Evolutionary conservation across 37 sponge, comb jelly and placozoan species (phyloP).

Genomic region (Amphimedon queenslandica): DNA sequence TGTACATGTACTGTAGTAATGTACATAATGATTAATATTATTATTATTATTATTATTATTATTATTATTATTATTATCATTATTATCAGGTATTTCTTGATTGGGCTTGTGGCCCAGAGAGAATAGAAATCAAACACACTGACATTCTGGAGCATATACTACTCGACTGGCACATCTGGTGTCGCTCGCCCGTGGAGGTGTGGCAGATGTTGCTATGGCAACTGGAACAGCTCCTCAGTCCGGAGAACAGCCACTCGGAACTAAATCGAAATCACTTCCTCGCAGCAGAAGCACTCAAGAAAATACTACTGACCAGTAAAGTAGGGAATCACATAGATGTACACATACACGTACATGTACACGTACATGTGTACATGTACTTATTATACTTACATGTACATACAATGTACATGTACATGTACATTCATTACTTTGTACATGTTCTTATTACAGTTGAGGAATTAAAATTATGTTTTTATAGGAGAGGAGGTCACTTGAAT

Average conservation of each 20-base stretch:
- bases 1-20: too few relatives aligned
- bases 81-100: constrained; percentile 46
- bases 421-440: neutral
- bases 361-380: neutral
- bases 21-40: too few relatives aligned
- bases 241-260: neutral
- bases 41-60: too few relatives aligned
- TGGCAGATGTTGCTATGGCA: constrained; percentile 43
- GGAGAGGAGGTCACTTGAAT: constrained; percentile 67
- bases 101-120: constrained; percentile 66
- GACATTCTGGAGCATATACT: constrained; percentile 72
- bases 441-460: too few relatives aligned
- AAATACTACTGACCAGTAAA: constrained; percentile 66
- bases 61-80: too few relatives aligned
- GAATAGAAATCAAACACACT: constrained; percentile 30
- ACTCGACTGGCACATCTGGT: constrained; percentile 91
- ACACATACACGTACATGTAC: too few relatives aligned
- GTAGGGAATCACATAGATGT: constrained; percentile 15
- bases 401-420: too few relatives aligned
- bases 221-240: constrained; percentile 41
- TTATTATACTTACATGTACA: neutral
- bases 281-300: constrained; percentile 30
- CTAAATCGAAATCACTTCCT: constrained; percentile 27
- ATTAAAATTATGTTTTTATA: too few relatives aligned
- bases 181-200: constrained; percentile 44